Conservation (phyloP, 2,888 invertebrate genomes). For the Brachypalpus laphriformis region DNA sequence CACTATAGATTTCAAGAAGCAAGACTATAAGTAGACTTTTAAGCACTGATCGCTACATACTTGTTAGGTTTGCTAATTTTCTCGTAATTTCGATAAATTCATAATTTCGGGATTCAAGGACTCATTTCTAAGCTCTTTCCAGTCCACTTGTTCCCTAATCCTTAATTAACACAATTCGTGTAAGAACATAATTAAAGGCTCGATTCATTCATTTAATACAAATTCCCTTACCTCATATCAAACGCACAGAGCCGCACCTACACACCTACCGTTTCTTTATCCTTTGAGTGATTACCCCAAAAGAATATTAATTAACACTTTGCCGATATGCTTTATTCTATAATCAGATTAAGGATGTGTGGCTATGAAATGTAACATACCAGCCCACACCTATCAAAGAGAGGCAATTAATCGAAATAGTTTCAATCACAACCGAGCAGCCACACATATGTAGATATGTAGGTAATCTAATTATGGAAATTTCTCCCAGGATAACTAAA, state of each 20-base stretch:
- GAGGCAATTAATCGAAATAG: constrained; percentile 56
- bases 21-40: too few species aligned
- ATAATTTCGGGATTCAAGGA: too few species aligned
- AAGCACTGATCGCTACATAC: too few species aligned
- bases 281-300: constrained; percentile 16
- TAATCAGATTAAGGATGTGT: constrained; percentile 47
- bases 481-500: constrained; percentile 19
- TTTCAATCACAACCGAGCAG: constrained; percentile 47
- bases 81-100: too few species aligned
- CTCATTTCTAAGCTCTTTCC: too few species aligned
- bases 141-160: background rate
- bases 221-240: background rate
- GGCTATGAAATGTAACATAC: background rate
- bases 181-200: background rate
- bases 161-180: background rate
- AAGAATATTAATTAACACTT: constrained; percentile 58
- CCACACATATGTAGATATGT: constrained; percentile 33
- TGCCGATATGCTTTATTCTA: constrained; percentile 2
- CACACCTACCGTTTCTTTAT: background rate
- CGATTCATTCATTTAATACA: background rate
- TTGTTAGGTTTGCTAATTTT: too few species aligned
- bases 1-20: too few species aligned
- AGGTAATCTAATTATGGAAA: constrained; percentile 54
- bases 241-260: background rate
- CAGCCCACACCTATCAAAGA: background rate